Evolutionary conservation across 1,140 invertebrate genomes (phyloP), one percentile per base, ranked within the genome.

Genomic region (Hyphantria cunea): DNA sequence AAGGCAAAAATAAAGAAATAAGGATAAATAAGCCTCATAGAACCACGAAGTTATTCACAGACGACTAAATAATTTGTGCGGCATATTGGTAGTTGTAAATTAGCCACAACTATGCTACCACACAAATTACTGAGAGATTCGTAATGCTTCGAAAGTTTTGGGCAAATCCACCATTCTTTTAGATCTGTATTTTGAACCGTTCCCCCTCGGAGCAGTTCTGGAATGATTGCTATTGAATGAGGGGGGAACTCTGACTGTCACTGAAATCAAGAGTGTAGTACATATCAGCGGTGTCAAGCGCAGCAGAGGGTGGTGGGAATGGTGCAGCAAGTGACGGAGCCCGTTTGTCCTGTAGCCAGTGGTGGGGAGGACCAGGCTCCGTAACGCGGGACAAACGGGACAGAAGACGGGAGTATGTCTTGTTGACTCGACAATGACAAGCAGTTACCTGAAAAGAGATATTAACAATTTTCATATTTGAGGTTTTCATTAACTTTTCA

Each of bases 241-340:
- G 91, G 6, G 94, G 94, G 14, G 93, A 94, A 74, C 92, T 93
- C 82, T 94, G 94, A 71, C 93, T 94, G 86, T 94, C 94, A 77
- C 93, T 94, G 88, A 95, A 94, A 84, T 95, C 94, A 64, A 95
- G 91, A 31, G 94, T 94, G 89, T 94, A 95, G 84, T 94, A 95
- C 93, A 95, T 94, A 65, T 95, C 94, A 32, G 93, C 92, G 76
- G 93, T 93, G 78, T 94, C 93, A 69, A 94, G 80, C 76, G 86
- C 62, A 70, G 86, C 62, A 12, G 80, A 51, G 7, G 80, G 74
- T 6, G 77, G 70, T 8, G 73, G 76, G 51, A 72, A 68, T 15
- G 74, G 63, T 9, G 76, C 68, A 25, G 75, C 32, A 17, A 69
- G 48, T 10, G 63, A 50, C n/a, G 78, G 74, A 50, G 80, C 78